Evolutionary conservation across 2,888 invertebrate genomes (phyloP).

Genomic region (Mantis religiosa): DNA sequence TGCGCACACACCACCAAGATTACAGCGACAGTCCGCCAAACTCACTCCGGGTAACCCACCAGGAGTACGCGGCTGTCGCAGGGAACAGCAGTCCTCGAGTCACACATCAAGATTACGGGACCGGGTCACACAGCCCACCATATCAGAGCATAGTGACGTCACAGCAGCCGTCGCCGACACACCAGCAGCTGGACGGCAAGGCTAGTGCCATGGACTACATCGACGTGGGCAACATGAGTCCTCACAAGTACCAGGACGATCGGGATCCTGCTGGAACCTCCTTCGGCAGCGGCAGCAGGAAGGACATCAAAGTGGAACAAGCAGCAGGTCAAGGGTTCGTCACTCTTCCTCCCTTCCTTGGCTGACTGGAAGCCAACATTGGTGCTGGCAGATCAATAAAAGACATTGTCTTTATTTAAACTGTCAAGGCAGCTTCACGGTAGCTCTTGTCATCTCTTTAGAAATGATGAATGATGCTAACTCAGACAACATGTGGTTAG

Average conservation of each 20-base stretch:
- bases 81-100: slow-evolving; percentile 10
- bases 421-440: too few species aligned
- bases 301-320: slow-evolving; percentile 16
- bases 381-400: slow-evolving; percentile 19
- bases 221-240: slow-evolving; percentile 28
- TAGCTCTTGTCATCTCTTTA: too few species aligned
- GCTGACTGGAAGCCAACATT: slow-evolving; percentile 27
- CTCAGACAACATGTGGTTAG: too few species aligned
- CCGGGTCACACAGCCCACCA: slow-evolving; percentile 58
- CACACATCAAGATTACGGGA: slow-evolving; percentile 18
- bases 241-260: slow-evolving; percentile 9
- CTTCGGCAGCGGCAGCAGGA: too few species aligned
- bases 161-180: slow-evolving; percentile 12
- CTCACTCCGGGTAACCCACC: slow-evolving; percentile 2
- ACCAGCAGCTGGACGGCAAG: neutral
- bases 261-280: neutral
- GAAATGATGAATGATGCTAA: too few species aligned
- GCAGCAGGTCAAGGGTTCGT: slow-evolving; percentile 50
- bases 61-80: slow-evolving; percentile 13
- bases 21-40: slow-evolving; percentile 39
- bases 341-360: slow-evolving; percentile 63
- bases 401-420: slow-evolving; percentile 18
- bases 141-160: slow-evolving; percentile 23
- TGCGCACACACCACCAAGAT: slow-evolving; percentile 41
- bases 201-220: slow-evolving; percentile 27